Evolutionary conservation across 2,888 invertebrate genomes (phyloP).

Genomic region (Nebria salina): DNA sequence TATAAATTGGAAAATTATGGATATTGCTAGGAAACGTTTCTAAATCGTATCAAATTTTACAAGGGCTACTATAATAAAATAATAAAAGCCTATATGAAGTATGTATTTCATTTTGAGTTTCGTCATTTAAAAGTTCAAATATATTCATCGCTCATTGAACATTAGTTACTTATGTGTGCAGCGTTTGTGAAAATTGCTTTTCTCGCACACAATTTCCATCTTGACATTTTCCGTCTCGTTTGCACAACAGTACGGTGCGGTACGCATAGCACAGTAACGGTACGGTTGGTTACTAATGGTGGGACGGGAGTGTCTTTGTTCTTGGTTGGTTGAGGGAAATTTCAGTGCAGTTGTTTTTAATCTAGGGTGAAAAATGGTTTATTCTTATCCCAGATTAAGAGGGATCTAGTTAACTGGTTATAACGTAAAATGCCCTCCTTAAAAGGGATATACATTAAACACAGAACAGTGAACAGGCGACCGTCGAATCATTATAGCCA

Average conservation of each 20-base stretch:
- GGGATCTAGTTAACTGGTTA: slow-evolving; percentile 47
- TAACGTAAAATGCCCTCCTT: slow-evolving; percentile 46
- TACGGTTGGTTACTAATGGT: not conserved
- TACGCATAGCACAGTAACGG: no score
- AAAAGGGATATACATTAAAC: slow-evolving; percentile 41
- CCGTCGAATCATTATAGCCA: slow-evolving; percentile 31
- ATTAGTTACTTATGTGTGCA: not conserved
- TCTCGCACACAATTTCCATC: not conserved
- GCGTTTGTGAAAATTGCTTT: not conserved
- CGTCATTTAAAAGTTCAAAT: not conserved
- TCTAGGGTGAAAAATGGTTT: slow-evolving; percentile 46
- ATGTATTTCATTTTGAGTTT: no score
- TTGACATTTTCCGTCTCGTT: not conserved
- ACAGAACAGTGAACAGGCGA: slow-evolving; percentile 32
- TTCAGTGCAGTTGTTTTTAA: slow-evolving; percentile 43
- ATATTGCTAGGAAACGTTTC: no score
- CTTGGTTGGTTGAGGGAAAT: slow-evolving; percentile 37
- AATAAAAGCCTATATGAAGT: no score
- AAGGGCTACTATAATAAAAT: no score
- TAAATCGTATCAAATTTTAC: no score
- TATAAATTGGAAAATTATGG: no score
- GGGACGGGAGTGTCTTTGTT: slow-evolving; percentile 4
- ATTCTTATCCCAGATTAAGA: slow-evolving; percentile 47
- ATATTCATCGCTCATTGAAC: not conserved
- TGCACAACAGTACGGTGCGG: not conserved